These are phyloP conservation scores for Schizothorax lantsangensis DNA, from an alignment of 2,797 vertebrate species.

Conservation along the genomic window DNA sequence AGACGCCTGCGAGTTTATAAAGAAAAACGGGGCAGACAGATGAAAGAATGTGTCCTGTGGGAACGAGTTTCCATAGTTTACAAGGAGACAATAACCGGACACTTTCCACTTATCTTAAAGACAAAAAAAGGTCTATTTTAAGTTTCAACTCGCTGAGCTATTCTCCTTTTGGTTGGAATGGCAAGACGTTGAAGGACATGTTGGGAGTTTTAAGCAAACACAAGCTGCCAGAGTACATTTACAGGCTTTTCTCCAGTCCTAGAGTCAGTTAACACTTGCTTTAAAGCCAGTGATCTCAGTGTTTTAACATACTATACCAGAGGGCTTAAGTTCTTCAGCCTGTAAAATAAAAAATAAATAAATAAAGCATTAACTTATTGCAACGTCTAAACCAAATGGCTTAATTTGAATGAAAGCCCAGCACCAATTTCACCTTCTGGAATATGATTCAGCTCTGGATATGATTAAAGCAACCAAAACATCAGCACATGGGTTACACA, in stretches of 20 bases:
- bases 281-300: slow-evolving; percentile 1
- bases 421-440: not conserved
- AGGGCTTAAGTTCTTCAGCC: not conserved
- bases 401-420: not conserved
- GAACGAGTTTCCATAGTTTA: not conserved
- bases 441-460: not conserved
- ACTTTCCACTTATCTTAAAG: not conserved
- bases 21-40: not conserved
- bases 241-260: slow-evolving; percentile 5
- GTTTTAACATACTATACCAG: not conserved
- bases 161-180: not conserved
- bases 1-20: not conserved
- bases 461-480: not conserved
- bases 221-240: not conserved
- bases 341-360: not conserved
- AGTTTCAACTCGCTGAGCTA: not conserved
- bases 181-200: not conserved
- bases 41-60: not conserved
- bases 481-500: too few relatives aligned
- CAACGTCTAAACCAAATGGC: not conserved
- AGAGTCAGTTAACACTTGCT: not conserved
- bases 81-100: not conserved
- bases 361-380: not conserved
- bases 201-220: slow-evolving; percentile 8
- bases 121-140: not conserved